These are phyloP conservation scores for Zaprionus kolodkinae DNA, from an alignment of 1,140 invertebrate genomes.

Conservation along the genomic window DNA sequence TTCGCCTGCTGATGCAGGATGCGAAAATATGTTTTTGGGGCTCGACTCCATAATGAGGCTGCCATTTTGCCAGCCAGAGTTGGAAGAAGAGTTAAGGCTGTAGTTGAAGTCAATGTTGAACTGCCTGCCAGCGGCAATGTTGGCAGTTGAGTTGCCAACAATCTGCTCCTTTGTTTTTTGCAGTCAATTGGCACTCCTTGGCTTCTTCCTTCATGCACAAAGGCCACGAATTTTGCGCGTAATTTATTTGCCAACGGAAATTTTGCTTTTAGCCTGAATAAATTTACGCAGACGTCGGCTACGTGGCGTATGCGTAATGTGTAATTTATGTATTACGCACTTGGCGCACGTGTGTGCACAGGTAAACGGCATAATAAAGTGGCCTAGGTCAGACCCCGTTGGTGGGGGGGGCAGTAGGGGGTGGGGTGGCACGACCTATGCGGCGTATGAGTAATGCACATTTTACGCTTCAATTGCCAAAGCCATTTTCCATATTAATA, in stretches of 20 bases:
- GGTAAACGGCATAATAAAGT: constrained; percentile 73
- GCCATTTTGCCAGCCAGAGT: constrained; percentile 16
- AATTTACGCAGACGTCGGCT: constrained; percentile 35
- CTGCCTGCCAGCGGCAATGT: background rate
- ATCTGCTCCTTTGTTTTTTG: constrained; percentile 40
- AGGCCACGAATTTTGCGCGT: constrained; percentile 60
- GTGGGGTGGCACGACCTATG: constrained; percentile 22
- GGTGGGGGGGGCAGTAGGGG: background rate
- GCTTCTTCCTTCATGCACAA: constrained; percentile 18
- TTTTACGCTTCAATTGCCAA: constrained; percentile 79
- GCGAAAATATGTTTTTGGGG: constrained; percentile 74
- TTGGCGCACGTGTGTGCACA: constrained; percentile 33
- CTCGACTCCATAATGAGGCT: constrained; percentile 72
- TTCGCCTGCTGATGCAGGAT: constrained; percentile 74
- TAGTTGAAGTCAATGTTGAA: constrained; percentile 31
- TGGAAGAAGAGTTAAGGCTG: background rate
- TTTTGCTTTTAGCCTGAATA: constrained; percentile 47
- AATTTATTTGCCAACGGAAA: constrained; percentile 73
- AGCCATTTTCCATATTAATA: constrained; percentile 78
- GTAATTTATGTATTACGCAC: constrained; percentile 55
- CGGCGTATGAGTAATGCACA: constrained; percentile 80
- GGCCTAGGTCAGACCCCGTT: constrained; percentile 59
- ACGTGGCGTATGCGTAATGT: constrained; percentile 66
- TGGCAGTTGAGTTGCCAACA: constrained; percentile 25
- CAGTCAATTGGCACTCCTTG: constrained; percentile 42